Evolutionary conservation across 2,113 vertebrate genomes (phyloP).

Genomic region (Tursiops truncatus): DNA sequence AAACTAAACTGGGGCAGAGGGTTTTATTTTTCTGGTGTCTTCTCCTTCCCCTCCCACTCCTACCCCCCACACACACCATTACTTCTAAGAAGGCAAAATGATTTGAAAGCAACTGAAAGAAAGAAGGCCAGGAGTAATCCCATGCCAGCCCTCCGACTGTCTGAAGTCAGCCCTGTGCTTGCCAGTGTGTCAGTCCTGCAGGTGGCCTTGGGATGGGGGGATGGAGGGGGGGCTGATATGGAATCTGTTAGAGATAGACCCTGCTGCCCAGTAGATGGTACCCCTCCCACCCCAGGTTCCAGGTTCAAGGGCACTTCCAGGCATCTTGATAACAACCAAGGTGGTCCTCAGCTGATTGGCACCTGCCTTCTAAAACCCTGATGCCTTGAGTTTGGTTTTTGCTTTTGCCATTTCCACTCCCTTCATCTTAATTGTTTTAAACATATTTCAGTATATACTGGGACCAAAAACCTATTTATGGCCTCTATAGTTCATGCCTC

Average conservation of each 20-base stretch:
- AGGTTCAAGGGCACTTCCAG: neutral
- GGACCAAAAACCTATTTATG: neutral
- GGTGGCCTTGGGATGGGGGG: neutral
- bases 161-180: too few species aligned
- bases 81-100: neutral
- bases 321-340: neutral
- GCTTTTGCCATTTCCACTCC: neutral
- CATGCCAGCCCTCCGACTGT: neutral
- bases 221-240: neutral
- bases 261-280: neutral
- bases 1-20: too few species aligned
- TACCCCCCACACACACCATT: neutral
- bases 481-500: neutral
- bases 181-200: neutral
- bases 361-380: neutral
- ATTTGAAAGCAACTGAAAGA: neutral
- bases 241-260: neutral
- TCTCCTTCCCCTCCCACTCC: neutral
- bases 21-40: neutral
- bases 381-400: neutral
- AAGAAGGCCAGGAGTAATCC: neutral
- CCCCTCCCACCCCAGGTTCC: neutral
- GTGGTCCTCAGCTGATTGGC: neutral
- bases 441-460: neutral
- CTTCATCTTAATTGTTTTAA: neutral